Percentiles rank a stretch among this genome's conserved stretches.
phyloP scores from a whole-genome alignment of 2,797 vertebrate species.

The Eospalax fontanierii region DNA sequence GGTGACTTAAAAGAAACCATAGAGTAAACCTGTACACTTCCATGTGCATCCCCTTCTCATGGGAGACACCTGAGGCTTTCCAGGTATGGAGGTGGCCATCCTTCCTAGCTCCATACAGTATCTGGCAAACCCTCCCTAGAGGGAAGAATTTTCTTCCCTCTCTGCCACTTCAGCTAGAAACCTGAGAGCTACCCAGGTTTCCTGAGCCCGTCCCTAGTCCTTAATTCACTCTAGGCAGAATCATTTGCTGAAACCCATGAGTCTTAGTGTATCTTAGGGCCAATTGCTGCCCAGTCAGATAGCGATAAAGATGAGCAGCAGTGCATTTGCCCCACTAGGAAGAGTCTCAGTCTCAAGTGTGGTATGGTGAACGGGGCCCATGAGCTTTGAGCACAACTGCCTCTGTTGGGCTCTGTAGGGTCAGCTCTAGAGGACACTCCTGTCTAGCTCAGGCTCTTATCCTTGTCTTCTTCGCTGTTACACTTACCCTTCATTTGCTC shows the following conservation, averaged over 20 bases:
- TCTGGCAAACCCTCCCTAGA: not conserved
- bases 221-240: slow-evolving; percentile 81
- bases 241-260: slow-evolving; percentile 85
- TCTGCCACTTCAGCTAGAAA: not conserved
- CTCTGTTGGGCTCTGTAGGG: no score
- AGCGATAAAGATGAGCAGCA: slow-evolving; percentile 82
- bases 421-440: not conserved
- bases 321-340: slow-evolving; percentile 75
- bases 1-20: not conserved
- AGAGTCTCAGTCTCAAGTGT: not conserved
- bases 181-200: not conserved
- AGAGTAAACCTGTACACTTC: not conserved
- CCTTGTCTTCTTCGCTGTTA: not conserved
- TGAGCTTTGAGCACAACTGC: not conserved
- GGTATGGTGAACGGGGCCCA: not conserved
- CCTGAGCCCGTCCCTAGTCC: not conserved
- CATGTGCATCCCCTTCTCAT: not conserved
- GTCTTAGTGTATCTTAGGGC: slow-evolving; percentile 83
- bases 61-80: not conserved
- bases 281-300: slow-evolving; percentile 84
- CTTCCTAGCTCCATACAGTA: not conserved
- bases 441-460: not conserved
- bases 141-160: not conserved
- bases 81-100: not conserved
- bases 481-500: not conserved